These are phyloP conservation scores for Anoura caudifer DNA, from an alignment of 2,113 vertebrate species.

Conservation along the genomic window DNA sequence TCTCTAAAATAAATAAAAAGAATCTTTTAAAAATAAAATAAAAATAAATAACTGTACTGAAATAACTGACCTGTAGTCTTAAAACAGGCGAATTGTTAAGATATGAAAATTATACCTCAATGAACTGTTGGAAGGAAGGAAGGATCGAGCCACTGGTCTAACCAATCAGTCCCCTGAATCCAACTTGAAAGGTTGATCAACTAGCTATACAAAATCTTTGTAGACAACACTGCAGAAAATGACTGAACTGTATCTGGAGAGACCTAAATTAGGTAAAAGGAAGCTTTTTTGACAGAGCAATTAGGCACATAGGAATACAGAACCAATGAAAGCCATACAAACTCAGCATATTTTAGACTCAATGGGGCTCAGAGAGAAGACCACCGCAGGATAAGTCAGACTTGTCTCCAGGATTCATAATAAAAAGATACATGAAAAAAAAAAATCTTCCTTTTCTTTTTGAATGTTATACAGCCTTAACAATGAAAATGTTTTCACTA, in stretches of 20 bases:
- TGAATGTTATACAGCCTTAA: background rate
- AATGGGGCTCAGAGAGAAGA: background rate
- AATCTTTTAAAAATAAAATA: no score
- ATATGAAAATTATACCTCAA: background rate
- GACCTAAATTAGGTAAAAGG: background rate
- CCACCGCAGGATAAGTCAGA: background rate
- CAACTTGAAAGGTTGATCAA: background rate
- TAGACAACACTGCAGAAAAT: background rate
- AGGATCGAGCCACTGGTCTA: background rate
- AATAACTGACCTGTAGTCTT: background rate
- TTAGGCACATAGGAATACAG: background rate
- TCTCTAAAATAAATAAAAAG: no score
- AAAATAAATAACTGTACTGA: background rate
- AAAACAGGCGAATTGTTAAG: background rate
- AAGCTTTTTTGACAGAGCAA: background rate
- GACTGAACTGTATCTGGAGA: background rate
- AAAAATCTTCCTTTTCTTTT: background rate
- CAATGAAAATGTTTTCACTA: background rate
- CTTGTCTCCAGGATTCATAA: background rate
- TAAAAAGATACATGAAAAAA: background rate
- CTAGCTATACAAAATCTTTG: background rate
- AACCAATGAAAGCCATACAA: background rate
- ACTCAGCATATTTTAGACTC: background rate
- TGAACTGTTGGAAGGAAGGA: background rate
- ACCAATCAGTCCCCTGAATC: background rate